These are phyloP conservation scores for Geotria australis DNA, from an alignment of 2,797 vertebrate species.

Conservation along the genomic window DNA sequence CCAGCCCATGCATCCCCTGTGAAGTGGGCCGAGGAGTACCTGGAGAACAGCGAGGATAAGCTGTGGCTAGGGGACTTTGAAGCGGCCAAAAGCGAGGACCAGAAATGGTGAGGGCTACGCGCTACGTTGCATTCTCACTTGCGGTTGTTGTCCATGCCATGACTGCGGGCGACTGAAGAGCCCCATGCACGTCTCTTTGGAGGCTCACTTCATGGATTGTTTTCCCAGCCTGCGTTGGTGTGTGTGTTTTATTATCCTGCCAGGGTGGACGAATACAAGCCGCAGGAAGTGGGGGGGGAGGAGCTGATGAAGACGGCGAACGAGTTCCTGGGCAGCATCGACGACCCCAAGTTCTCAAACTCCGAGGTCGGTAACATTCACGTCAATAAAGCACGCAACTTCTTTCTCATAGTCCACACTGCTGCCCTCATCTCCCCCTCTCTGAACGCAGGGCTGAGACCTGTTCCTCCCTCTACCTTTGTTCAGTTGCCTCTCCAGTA, in stretches of 20 bases:
- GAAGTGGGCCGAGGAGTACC: constrained; percentile 91
- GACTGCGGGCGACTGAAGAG: too few relatives aligned
- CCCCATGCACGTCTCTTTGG: too few relatives aligned
- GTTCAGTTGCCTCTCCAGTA: too few relatives aligned
- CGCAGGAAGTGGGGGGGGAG: not conserved
- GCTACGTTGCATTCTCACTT: too few relatives aligned
- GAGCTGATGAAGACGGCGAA: not conserved
- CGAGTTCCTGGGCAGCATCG: not conserved
- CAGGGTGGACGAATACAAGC: not conserved
- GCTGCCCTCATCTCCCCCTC: too few relatives aligned
- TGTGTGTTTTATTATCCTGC: not conserved
- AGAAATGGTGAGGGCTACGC: constrained; percentile 40
- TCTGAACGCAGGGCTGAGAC: too few relatives aligned
- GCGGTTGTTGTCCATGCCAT: too few relatives aligned
- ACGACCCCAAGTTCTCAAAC: not conserved
- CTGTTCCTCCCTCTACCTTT: too few relatives aligned
- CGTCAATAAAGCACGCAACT: too few relatives aligned
- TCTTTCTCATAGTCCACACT: too few relatives aligned
- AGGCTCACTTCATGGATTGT: too few relatives aligned
- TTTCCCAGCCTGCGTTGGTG: too few relatives aligned
- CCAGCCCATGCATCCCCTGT: constrained; percentile 14
- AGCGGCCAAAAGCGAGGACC: constrained; percentile 15
- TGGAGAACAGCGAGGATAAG: constrained; percentile 92
- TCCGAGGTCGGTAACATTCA: not conserved
- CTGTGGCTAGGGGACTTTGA: constrained; percentile 70